phyloP scores from a whole-genome alignment of 35 echinoderm and acorn worm species.

The Hemicentrotus pulcherrimus region DNA sequence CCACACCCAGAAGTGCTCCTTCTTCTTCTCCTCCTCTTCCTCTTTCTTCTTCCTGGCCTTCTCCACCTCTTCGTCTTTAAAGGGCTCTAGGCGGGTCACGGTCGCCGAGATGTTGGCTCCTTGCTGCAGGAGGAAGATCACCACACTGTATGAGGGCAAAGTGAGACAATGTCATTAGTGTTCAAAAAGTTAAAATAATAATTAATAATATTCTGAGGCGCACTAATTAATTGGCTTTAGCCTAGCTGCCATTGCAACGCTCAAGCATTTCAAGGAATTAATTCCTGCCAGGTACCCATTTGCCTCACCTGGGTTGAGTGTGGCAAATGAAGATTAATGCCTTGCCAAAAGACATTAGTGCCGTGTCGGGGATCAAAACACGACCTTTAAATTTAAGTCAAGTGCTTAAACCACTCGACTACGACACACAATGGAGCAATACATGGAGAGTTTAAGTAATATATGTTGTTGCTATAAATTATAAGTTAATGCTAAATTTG shows the following conservation, averaged over 20 bases:
- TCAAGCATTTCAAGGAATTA: too few species aligned
- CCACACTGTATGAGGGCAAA: slow-evolving; percentile 51
- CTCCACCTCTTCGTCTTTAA: slow-evolving; percentile 25
- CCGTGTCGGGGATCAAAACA: too few species aligned
- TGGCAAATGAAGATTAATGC: too few species aligned
- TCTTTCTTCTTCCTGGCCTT: slow-evolving; percentile 50
- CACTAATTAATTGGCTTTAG: too few species aligned
- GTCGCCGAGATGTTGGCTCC: slow-evolving; percentile 75
- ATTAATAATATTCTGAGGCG: too few species aligned
- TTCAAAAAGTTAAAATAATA: neutral
- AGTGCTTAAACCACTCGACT: too few species aligned
- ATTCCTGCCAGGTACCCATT: too few species aligned
- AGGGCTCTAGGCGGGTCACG: slow-evolving; percentile 39
- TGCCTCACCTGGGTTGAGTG: too few species aligned
- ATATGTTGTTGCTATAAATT: neutral
- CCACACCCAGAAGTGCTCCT: slow-evolving; percentile 69
- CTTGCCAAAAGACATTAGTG: too few species aligned
- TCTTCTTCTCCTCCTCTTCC: slow-evolving; percentile 64
- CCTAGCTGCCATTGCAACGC: too few species aligned
- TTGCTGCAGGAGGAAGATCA: slow-evolving; percentile 86
- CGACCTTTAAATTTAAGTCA: too few species aligned
- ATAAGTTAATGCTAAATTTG: neutral
- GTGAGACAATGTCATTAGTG: neutral
- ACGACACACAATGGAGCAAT: neutral
- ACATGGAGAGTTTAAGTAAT: neutral